These are phyloP conservation scores for Odontophorus gujanensis DNA, from an alignment of 2,113 vertebrate species.

Conservation along the genomic window DNA sequence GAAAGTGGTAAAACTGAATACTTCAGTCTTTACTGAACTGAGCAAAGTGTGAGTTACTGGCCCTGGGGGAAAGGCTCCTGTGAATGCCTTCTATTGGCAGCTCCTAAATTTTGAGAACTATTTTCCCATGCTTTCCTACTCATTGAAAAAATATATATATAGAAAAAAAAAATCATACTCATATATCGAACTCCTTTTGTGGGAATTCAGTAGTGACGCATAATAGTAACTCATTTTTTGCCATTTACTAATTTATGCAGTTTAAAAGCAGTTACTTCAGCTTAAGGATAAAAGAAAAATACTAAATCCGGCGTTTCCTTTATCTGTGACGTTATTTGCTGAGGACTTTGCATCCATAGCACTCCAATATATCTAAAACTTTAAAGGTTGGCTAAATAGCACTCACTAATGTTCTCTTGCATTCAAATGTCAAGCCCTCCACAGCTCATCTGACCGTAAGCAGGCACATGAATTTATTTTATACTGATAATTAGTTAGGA, in stretches of 20 bases:
- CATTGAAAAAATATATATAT: background rate
- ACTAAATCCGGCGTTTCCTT: background rate
- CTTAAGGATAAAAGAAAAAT: background rate
- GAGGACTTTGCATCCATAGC: background rate
- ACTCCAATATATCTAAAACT: background rate
- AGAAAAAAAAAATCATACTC: background rate
- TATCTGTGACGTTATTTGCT: background rate
- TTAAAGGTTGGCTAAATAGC: background rate
- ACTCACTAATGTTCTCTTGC: background rate
- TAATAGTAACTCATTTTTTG: background rate
- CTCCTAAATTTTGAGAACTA: background rate
- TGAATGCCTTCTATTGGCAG: background rate
- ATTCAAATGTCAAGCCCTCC: background rate
- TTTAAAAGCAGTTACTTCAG: background rate
- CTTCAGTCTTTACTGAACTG: background rate
- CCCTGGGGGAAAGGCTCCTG: background rate
- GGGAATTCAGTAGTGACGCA: background rate
- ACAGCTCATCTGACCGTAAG: background rate
- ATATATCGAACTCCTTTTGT: background rate
- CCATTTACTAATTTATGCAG: background rate
- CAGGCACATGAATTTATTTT: background rate
- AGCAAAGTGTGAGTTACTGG: background rate
- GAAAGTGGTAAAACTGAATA: background rate
- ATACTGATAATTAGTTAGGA: background rate
- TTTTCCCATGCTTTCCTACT: background rate